Evolutionary conservation across 1,140 invertebrate species (phyloP), one percentile per base, ranked within the genome.

Genomic region (Bombus breviceps): DNA sequence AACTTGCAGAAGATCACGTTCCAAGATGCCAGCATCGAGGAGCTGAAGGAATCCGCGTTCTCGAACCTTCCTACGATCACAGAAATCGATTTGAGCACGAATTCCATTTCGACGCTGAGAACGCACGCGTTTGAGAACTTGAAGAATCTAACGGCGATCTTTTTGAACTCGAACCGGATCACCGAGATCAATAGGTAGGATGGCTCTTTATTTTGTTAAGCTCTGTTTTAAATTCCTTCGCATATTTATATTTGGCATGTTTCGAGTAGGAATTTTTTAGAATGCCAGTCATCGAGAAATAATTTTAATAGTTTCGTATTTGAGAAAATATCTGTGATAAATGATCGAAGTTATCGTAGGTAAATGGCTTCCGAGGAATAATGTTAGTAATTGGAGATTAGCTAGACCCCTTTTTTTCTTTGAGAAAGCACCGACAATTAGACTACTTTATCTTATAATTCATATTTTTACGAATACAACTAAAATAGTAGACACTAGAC

Each of bases 141-240:
- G 85, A 96, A 95, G 0, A 96, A 96, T 83, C 93, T 98, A 69
- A 96, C 96, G 13, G 94, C 96, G 9, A 95, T 98, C 78, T 97
- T 96, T 92, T 94, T 98, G 81, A 96, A 97, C 83, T 96, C 97
- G 74, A 98, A 98, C 93, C 95, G 95, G 87, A 97, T 98, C 69
- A 93, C 96, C 3, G 97, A 97, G 92, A 96, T 98, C 72, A 96
- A 96, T 83, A 96, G 96, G 86, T 96, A 96, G 86, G 96, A 0
- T 53, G 18, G 18, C 1, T 18, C 47, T 53, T 53, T 53, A 53
- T 8, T 22, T 22, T 53, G 18, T 22, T 53, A 53, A 6, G 18
- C 47, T 22, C 18, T 53, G 18, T 53, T 53, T 53, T 53, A 53
- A 22, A 53, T 53, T 53, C 6, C 47, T 22, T 22, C 47, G 47